Percentiles rank a stretch among this genome's conserved stretches.
These are phyloP conservation scores for western clawed frog (Xenopus tropicalis) DNA, from an alignment of 2,113 vertebrate species.

Conservation along the genomic window UCB_Xtro_10.0 CM004449.2:118691501-118692000, in stretches of 20 bases:
- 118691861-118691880: slow-evolving; percentile 5
- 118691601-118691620: no score
- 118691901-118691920: not conserved
- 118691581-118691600: no score
- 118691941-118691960: not conserved
- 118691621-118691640: no score
- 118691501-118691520: no score
- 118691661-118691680: no score
- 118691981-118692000: not conserved
- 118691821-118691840: not conserved
- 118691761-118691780: not conserved
- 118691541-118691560: no score
- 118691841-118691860: not conserved
- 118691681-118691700: no score
- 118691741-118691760: not conserved
- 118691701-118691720: no score
- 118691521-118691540: no score
- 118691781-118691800: not conserved
- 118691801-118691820: slow-evolving; percentile 4
- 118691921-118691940: not conserved
- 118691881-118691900: not conserved
- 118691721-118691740: no score
- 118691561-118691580: no score
- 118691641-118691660: no score
- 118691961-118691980: not conserved